A percentile compares a stretch with the other conserved stretches of the same genome.
These are phyloP conservation scores for Percina caprodes DNA, from an alignment of 2,113 vertebrate species.

Conservation along the genomic window DNA sequence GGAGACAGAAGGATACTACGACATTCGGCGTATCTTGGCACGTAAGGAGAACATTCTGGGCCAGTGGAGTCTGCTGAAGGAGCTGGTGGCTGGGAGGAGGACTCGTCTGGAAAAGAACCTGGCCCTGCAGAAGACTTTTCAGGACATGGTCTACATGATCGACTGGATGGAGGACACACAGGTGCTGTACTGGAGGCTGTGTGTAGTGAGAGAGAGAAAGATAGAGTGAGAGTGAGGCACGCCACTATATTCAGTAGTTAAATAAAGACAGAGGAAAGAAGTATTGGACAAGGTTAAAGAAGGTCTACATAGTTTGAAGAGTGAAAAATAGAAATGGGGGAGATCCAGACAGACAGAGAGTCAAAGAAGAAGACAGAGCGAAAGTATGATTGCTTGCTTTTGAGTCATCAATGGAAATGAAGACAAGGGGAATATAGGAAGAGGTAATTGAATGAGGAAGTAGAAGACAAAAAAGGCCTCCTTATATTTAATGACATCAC, in stretches of 20 bases:
- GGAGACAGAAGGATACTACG: conserved; percentile 92
- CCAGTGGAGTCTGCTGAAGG: conserved; percentile 92
- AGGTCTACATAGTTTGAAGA: neutral
- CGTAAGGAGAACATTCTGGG: conserved; percentile 95
- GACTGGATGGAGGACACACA: conserved; percentile 99
- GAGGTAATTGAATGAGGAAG: neutral
- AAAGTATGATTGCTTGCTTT: neutral
- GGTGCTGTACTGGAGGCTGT: conserved; percentile 79
- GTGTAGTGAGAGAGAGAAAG: neutral
- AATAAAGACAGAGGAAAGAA: neutral
- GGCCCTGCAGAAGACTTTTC: conserved; percentile 94
- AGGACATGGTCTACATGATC: conserved; percentile 99
- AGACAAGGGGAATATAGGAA: neutral
- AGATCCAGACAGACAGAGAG: neutral
- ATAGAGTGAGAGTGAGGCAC: neutral
- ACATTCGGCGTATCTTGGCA: conserved; percentile 88
- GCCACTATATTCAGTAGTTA: neutral
- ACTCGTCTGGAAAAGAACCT: conserved; percentile 92
- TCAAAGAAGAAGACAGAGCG: neutral
- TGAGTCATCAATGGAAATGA: neutral
- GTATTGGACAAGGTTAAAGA: neutral
- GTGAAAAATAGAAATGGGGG: neutral
- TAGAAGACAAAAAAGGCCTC: neutral
- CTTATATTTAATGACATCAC: neutral
- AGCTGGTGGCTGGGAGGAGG: conserved; percentile 88